Evolutionary conservation across 2,113 vertebrate species (phyloP).

Genomic region (Rana temporaria): DNA sequence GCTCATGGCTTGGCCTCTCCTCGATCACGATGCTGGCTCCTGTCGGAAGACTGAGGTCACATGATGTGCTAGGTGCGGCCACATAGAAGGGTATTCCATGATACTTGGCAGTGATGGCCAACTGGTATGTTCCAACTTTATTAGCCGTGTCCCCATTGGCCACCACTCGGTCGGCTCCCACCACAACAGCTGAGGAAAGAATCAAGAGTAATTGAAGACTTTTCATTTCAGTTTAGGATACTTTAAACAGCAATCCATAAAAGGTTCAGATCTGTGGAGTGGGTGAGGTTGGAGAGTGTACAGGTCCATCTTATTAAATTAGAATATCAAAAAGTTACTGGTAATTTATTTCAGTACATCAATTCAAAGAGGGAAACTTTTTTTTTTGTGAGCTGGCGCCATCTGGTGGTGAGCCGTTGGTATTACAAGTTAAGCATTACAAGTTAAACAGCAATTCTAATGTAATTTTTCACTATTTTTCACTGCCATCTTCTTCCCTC

Average conservation of each 20-base stretch:
- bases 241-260: neutral
- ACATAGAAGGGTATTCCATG: slow-evolving; percentile 89
- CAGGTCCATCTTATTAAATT: too few species aligned
- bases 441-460: too few species aligned
- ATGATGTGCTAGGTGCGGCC: slow-evolving; percentile 88
- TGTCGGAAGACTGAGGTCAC: slow-evolving; percentile 79
- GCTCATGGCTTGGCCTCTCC: slow-evolving; percentile 81
- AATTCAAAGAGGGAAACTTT: too few species aligned
- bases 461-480: too few species aligned
- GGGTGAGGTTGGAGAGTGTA: too few species aligned
- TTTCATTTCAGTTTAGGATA: neutral
- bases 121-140: slow-evolving; percentile 90
- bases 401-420: too few species aligned
- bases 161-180: slow-evolving; percentile 87
- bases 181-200: slow-evolving; percentile 78
- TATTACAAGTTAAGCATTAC: too few species aligned
- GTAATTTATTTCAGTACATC: too few species aligned
- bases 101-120: slow-evolving; percentile 84
- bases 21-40: slow-evolving; percentile 84
- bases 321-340: too few species aligned
- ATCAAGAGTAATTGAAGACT: neutral
- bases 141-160: slow-evolving; percentile 91
- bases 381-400: too few species aligned
- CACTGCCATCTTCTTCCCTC: too few species aligned
- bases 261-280: neutral